phyloP scores from a whole-genome alignment of 2,797 vertebrate genomes.

The Malurus leucopterus region DNA sequence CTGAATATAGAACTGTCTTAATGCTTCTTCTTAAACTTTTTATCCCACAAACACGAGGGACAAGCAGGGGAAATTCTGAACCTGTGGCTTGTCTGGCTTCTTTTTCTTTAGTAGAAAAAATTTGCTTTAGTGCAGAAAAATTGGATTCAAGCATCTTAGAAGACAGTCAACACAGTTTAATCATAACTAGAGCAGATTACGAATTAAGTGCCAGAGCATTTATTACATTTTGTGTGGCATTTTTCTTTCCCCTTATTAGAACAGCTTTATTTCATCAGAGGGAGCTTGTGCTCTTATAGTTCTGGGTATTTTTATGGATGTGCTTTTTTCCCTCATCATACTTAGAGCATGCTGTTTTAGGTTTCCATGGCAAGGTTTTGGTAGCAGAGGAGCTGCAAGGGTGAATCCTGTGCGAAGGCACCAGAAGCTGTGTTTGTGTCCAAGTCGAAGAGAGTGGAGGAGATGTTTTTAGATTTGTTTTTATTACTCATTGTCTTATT shows the following conservation, averaged over 20 bases:
- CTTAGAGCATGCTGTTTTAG: not conserved
- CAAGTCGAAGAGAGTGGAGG: not conserved
- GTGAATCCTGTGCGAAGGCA: not conserved
- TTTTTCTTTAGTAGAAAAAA: not conserved
- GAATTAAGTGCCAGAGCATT: not conserved
- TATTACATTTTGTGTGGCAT: not conserved
- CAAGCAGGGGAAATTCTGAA: not conserved
- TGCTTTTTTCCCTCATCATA: rapidly evolving
- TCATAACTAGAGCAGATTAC: not conserved
- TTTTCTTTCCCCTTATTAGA: not conserved
- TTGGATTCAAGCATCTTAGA: not conserved
- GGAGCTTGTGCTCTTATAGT: not conserved
- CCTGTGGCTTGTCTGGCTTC: not conserved
- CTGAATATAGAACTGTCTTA: not conserved
- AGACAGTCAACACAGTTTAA: not conserved
- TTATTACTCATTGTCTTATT: not conserved
- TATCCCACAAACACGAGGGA: not conserved
- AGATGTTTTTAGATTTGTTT: not conserved
- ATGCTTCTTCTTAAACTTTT: not conserved
- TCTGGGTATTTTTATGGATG: not conserved
- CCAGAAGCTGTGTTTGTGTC: not conserved
- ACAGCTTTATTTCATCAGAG: not conserved
- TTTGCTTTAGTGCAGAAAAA: not conserved
- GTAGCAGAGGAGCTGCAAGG: not conserved
- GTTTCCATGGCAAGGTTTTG: not conserved